Conservation (phyloP, 1,140 invertebrate genomes). For the Cydia strobilella region DNA sequence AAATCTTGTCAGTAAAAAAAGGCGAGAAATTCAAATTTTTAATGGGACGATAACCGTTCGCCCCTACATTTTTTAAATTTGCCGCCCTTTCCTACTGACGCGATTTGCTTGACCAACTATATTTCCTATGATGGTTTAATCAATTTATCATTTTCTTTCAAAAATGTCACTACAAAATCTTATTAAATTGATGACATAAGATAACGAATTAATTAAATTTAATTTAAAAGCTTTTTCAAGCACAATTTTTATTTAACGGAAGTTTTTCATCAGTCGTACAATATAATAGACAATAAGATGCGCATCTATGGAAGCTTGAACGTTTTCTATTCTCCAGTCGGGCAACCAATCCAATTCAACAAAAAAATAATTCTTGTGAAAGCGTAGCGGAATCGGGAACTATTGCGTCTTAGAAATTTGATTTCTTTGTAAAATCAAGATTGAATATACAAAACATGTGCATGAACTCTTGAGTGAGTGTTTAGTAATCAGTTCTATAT, state of each 20-base stretch:
- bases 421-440: slow-evolving; percentile 51
- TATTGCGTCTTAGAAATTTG: slow-evolving; percentile 67
- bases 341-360: slow-evolving; percentile 42
- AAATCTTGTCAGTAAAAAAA: too few relatives aligned
- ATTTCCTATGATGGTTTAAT: background rate
- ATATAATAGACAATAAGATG: slow-evolving; percentile 26
- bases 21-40: too few relatives aligned
- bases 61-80: too few relatives aligned
- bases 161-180: background rate
- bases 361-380: slow-evolving; percentile 72
- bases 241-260: background rate
- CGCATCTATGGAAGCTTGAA: slow-evolving; percentile 30
- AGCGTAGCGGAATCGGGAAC: slow-evolving; percentile 62
- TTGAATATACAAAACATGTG: slow-evolving; percentile 71
- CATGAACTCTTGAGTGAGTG: slow-evolving; percentile 77
- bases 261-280: background rate
- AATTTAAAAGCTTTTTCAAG: background rate
- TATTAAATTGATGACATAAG: background rate
- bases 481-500: slow-evolving; percentile 48
- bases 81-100: too few relatives aligned
- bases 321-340: slow-evolving; percentile 26
- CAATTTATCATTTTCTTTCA: background rate
- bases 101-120: too few relatives aligned
- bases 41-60: too few relatives aligned
- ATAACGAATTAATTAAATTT: background rate